Base-by-base conservation (phyloP, 1,140 invertebrate species). In the Eupristina koningsbergeri region DNA sequence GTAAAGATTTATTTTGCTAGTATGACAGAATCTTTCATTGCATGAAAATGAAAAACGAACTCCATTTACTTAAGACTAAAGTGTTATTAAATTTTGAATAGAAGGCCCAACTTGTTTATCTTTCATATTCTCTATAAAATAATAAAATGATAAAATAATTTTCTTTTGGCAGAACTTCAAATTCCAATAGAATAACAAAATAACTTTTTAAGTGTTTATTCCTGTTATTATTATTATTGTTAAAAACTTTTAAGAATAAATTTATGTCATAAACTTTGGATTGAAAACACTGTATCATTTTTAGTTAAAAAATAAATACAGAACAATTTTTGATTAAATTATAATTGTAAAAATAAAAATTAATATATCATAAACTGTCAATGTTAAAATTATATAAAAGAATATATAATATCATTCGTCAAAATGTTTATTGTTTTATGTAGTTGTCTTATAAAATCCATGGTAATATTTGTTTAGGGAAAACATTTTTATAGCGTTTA, bases 101-200 rank as follows among this genome's bases (percentile, higher is more conserved):
- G 22, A 64, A 17, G 74, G 36, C 26, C 47, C 2, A 53, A 53
- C 1, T 34, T 26, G n/a, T 19, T 45, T 76, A 47, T 29, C 74
- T 17, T 76, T 22, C 6, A 58, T 58, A 29, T 22, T 34, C 76
- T 63, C 36, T 45, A n/a, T n/a, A n/a, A n/a, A n/a, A n/a, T n/a
- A 67, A 7, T 79, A 79, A 79, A 79, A 79, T 67, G 47, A 79
- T 67, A 34, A 79, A 79, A 79, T 67, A 79, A 47, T 67, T 19
- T 45, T 31, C 8, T 3, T 63, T 67, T 79, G 77, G 61, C 36
- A n/a, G 3, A 13, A 58, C 22, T 26, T 58, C 39, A n/a, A 74
- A 67, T 3, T 63, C 0, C 34, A 26, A n/a, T 5, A 15, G 29
- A 22, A 36, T 6, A 31, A 36, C 19, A 53, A 58, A 31, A 19